phyloP scores from a whole-genome alignment of 1,140 invertebrate genomes.

The Pseudomyrmex flavicornis region DNA sequence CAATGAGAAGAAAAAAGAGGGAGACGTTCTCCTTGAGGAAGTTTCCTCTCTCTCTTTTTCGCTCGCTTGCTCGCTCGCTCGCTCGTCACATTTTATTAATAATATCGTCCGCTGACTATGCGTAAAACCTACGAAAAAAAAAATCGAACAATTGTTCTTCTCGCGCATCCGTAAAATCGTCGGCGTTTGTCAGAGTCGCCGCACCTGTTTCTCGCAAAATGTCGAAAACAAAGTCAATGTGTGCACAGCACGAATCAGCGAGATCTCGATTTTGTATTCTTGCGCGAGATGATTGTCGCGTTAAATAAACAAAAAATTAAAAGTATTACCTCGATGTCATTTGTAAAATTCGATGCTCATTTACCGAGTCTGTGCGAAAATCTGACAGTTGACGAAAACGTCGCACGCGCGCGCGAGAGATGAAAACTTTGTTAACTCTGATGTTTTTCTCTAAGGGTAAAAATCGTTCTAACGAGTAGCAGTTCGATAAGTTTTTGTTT shows the following conservation, averaged over 20 bases:
- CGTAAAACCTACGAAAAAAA: background rate
- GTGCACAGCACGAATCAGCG: background rate
- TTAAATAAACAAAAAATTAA: too few relatives aligned
- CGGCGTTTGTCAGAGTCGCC: background rate
- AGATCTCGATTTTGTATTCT: background rate
- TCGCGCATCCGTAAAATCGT: background rate
- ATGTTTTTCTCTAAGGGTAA: too few relatives aligned
- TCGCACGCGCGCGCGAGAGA: too few relatives aligned
- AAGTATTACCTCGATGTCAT: background rate
- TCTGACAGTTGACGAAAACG: too few relatives aligned
- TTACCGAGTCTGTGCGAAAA: too few relatives aligned
- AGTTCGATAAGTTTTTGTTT: too few relatives aligned
- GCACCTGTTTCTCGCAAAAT: background rate
- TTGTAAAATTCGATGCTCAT: too few relatives aligned
- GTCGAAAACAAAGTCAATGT: background rate
- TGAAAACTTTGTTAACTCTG: too few relatives aligned
- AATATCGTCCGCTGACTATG: background rate
- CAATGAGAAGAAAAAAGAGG: constrained; percentile 22
- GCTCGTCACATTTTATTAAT: background rate
- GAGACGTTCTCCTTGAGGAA: constrained; percentile 49
- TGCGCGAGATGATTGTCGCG: background rate
- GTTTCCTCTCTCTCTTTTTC: constrained; percentile 10
- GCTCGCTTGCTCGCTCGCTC: background rate
- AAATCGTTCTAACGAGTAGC: too few relatives aligned
- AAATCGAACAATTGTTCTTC: background rate